A percentile compares a stretch with the other conserved stretches of the same genome.
These are phyloP conservation scores for Arbacia lixula DNA, from an alignment of 53 echinoderm and acorn worm species.

Conservation along the genomic window DNA sequence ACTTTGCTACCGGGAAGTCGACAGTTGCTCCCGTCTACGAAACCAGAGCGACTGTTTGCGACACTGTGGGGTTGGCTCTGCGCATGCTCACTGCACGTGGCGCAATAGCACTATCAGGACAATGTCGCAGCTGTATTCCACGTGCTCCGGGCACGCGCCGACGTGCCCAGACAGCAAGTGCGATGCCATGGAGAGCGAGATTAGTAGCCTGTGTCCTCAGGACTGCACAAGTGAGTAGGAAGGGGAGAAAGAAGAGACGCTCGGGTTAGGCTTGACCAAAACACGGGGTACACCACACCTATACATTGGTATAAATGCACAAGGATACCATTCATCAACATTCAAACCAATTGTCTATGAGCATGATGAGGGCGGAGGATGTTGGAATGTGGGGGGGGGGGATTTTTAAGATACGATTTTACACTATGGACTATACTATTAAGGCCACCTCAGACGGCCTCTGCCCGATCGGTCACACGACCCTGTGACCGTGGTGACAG, in stretches of 20 bases:
- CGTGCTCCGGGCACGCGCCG: neutral
- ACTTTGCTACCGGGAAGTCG: neutral
- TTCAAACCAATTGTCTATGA: too few species aligned
- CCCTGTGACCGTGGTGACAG: too few species aligned
- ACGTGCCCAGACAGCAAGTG: slow-evolving; percentile 51
- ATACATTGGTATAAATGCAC: too few species aligned
- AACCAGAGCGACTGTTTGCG: slow-evolving; percentile 12
- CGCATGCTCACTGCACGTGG: slow-evolving; percentile 17
- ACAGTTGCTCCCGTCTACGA: slow-evolving; percentile 12
- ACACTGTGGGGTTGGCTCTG: slow-evolving; percentile 14
- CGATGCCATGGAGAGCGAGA: slow-evolving; percentile 1
- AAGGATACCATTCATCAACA: too few species aligned
- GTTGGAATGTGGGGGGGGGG: too few species aligned
- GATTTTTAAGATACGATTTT: too few species aligned
- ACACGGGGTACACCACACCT: too few species aligned
- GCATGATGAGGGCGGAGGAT: too few species aligned
- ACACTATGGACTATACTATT: too few species aligned
- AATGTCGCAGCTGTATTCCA: slow-evolving; percentile 12
- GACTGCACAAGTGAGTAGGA: slow-evolving; percentile 42
- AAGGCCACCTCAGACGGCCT: too few species aligned
- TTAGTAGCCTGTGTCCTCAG: slow-evolving; percentile 22
- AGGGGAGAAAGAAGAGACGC: neutral
- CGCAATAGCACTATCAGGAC: neutral
- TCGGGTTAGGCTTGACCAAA: too few species aligned
- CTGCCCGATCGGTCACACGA: too few species aligned